Evolutionary conservation across 2,113 vertebrate species (phyloP), one percentile per base, ranked within the genome.

Genomic region (Pachypanchax playfairii): DNA sequence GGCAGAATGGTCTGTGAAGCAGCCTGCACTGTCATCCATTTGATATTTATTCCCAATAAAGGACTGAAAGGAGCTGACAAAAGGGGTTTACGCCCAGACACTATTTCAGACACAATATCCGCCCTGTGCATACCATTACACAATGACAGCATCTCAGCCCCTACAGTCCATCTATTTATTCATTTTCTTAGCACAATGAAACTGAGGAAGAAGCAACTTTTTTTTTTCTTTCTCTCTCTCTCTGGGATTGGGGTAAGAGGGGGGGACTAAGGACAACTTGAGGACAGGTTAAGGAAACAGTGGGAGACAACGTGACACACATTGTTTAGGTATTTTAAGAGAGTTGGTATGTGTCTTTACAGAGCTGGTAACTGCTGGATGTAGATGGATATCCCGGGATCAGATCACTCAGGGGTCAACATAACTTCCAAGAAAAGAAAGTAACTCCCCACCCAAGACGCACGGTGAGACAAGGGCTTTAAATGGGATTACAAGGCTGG

Each of bases 41-140:
- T 43, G 79, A 81, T 55, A 77, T 82, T 89, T 76, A 86, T 85
- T 83, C 85, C 83, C 76, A 91, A 88, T 90, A 85, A 91, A 77
- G 68, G 79, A 90, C 88, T 48, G 85, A 87, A 85, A 88, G 83
- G 83, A 82, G 83, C 85, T 89, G 91, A 93, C 90, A 93, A 89
- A 93, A 79, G 66, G 82, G 88, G 91, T 90, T 91, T 84, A 92
- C 92, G 66, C 91, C 88, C 90, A 93, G 91, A 91, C 93, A 86
- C 90, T 85, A 80, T 90, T 89, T 88, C 89, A 93, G 91, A 89
- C 93, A 94, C 86, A 92, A 93, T 91, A 91, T 92, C 90, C 87
- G 79, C 85, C 91, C 83, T 71, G 87, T 89, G 90, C 92, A 90
- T 88, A 85, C 87, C 88, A 78, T 87, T 85, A 82, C 78, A 93